Evolutionary conservation across 2,888 invertebrate species (phyloP).

Genomic region (Caenorhabditis zanzibari): DNA sequence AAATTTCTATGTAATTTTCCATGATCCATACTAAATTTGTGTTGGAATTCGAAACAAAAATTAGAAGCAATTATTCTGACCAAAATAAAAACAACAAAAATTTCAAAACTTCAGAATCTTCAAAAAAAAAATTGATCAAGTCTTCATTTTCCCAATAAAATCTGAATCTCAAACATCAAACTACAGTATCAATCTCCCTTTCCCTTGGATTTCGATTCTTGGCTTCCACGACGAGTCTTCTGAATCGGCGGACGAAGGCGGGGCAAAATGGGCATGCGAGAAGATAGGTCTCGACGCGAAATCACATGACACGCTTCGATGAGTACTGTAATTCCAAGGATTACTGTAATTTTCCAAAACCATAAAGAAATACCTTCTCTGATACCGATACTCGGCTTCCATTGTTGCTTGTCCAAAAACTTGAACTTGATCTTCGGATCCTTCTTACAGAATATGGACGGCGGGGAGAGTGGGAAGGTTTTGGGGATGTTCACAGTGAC

Average conservation of each 20-base stretch:
- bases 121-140: background rate
- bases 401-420: slow-evolving; percentile 46
- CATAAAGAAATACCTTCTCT: slow-evolving; percentile 38
- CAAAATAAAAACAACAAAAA: no score
- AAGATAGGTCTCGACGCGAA: slow-evolving; percentile 39
- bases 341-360: background rate
- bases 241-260: slow-evolving; percentile 23
- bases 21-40: no score
- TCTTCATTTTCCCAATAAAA: background rate
- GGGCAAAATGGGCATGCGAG: slow-evolving; percentile 42
- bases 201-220: slow-evolving; percentile 17
- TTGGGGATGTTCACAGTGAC: slow-evolving; percentile 58
- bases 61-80: no score
- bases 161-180: background rate
- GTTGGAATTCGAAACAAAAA: no score
- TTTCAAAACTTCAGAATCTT: no score
- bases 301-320: slow-evolving; percentile 54
- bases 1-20: no score
- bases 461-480: slow-evolving; percentile 47
- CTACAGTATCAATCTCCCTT: background rate
- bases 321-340: slow-evolving; percentile 39
- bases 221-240: slow-evolving; percentile 1
- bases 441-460: slow-evolving; percentile 15
- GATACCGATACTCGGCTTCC: slow-evolving; percentile 50
- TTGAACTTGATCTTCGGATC: slow-evolving; percentile 55